These are phyloP conservation scores for Pipra filicauda DNA, from an alignment of 2,113 vertebrate genomes.

Conservation along the genomic window DNA sequence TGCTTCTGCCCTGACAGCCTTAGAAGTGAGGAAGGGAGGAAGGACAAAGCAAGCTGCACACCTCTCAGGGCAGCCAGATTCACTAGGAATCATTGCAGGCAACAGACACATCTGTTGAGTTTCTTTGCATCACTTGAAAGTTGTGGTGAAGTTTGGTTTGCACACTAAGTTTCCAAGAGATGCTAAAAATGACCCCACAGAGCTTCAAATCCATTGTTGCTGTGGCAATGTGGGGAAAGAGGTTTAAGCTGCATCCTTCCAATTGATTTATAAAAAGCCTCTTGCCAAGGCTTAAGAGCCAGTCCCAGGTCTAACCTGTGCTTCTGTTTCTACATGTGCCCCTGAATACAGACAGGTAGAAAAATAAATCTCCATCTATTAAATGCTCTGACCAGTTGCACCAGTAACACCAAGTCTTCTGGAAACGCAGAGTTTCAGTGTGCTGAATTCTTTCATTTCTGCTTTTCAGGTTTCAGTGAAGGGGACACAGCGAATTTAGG, in stretches of 20 bases:
- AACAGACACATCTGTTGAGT: neutral
- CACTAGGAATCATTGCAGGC: neutral
- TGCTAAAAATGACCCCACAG: neutral
- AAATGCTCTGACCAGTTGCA: neutral
- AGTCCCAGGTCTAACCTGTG: neutral
- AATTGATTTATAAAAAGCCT: neutral
- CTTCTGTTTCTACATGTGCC: neutral
- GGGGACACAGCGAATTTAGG: neutral
- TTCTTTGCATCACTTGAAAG: neutral
- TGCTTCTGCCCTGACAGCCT: neutral
- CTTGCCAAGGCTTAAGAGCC: neutral
- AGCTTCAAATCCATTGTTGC: neutral
- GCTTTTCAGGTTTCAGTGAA: neutral
- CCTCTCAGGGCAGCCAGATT: neutral
- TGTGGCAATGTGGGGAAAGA: neutral
- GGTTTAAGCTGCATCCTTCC: neutral
- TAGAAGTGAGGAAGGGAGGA: neutral
- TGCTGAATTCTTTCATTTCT: neutral
- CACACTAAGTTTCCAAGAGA: neutral
- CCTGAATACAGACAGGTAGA: neutral
- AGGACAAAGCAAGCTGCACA: neutral
- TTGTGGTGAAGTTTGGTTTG: neutral
- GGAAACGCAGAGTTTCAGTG: neutral
- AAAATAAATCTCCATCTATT: neutral
- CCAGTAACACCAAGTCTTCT: neutral